Conservation (phyloP, 2,888 invertebrate species). For the Atethmia centrago region DNA sequence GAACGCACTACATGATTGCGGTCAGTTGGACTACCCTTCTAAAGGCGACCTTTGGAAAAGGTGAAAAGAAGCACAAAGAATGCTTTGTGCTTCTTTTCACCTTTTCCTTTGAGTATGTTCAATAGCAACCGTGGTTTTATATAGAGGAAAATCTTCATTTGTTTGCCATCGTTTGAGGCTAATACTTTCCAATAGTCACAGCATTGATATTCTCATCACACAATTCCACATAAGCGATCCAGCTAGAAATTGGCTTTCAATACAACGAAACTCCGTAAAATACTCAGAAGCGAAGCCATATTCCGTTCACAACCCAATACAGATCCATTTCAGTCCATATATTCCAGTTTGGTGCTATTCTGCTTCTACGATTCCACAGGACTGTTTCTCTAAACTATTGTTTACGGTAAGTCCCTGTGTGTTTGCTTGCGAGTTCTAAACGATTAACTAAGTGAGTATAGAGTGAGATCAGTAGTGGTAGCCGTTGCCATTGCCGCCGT, state of each 20-base stretch:
- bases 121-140: not conserved
- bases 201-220: not conserved
- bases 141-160: not conserved
- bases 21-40: slow-evolving; percentile 36
- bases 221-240: not conserved
- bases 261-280: too few species aligned
- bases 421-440: slow-evolving; percentile 67
- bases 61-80: too few species aligned
- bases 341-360: not conserved
- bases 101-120: not conserved
- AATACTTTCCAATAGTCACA: not conserved
- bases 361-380: slow-evolving; percentile 37
- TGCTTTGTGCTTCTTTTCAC: slow-evolving; percentile 24
- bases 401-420: slow-evolving; percentile 5
- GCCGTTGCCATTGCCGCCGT: slow-evolving; percentile 73
- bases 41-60: slow-evolving; percentile 50
- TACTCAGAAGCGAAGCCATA: not conserved
- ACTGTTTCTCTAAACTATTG: slow-evolving; percentile 2
- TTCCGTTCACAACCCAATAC: not conserved
- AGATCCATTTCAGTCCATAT: not conserved
- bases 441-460: slow-evolving; percentile 60
- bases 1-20: slow-evolving; percentile 60
- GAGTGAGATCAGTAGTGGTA: slow-evolving; percentile 86
- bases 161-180: not conserved
- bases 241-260: not conserved